Base-by-base conservation (phyloP, 2,888 invertebrate genomes). In the Hyposoter didymator region DNA sequence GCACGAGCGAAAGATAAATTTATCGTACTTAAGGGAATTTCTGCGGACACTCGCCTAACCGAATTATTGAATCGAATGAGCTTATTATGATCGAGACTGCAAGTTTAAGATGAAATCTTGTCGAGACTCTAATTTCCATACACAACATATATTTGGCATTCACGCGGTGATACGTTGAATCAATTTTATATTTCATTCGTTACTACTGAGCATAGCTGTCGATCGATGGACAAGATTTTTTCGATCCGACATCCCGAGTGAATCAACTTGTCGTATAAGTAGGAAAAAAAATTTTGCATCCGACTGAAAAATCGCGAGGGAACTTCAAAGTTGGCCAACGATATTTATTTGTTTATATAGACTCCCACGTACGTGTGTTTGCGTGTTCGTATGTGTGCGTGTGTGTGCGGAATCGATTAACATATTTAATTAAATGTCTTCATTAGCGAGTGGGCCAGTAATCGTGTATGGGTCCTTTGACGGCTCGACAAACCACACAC, bases 371-470 rank as follows among this genome's bases (percentile, higher is more conserved):
- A n/a, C 39, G 35, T 17, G 14, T 49, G 17, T 32, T 19, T 22
- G 39, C 22, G n/a, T 22, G 52, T 6, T 19, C 59, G n/a, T 43
- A n/a, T 28, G 39, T 7, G 39, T 7, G 39, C 39, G 84, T 72
- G 64, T 32, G 69, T 59, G 47, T 64, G 64, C 64, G 72, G 80
- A 72, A 80, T 84, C 82, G 74, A 84, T 84, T 84, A 84, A 82
- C 84, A 84, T 84, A 78, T 78, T 84, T 78, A 78, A 82, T 84
- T 82, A 78, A 84, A 84, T 84, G 84, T 78, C 84, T 84, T 84
- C 84, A 84, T 82, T 84, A 84, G 80, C 70, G 75, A 75, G 52
- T 76, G 72, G 69, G 17, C 80, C 43, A 59, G 55, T 52, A 74
- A 45, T 64, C 67, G 69, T 67, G 64, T 67, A 67, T 66, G 78